Percentiles rank a stretch among this genome's conserved stretches.
These are phyloP conservation scores for Paralvinella palmiformis DNA, from an alignment of 1,140 invertebrate species.

Conservation along the genomic window DNA sequence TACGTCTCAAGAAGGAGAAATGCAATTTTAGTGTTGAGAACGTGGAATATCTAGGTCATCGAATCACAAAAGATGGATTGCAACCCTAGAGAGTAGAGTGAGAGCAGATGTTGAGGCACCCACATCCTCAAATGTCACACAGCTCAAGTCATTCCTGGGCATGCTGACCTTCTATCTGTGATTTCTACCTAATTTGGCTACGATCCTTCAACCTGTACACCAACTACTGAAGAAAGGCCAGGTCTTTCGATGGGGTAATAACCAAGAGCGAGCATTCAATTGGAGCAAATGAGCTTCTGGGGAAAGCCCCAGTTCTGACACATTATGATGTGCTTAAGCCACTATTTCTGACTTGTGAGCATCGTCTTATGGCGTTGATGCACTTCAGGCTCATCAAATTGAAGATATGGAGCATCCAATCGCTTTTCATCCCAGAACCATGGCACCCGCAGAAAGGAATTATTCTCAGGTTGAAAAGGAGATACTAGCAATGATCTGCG, in stretches of 20 bases:
- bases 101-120: constrained; percentile 10
- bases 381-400: constrained; percentile 48
- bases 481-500: constrained; percentile 50
- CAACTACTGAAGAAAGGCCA: constrained; percentile 4
- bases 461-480: constrained; percentile 56
- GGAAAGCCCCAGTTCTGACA: constrained; percentile 25
- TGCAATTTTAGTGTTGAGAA: neutral
- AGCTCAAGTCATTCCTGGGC: constrained; percentile 1
- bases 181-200: constrained; percentile 2
- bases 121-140: neutral
- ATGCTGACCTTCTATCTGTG: constrained; percentile 7
- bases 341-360: constrained; percentile 52
- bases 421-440: constrained; percentile 46
- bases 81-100: neutral
- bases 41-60: constrained; percentile 6
- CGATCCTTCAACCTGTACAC: neutral
- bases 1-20: constrained; percentile 10
- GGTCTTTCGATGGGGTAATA: neutral
- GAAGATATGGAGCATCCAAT: too few species aligned
- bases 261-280: constrained; percentile 1
- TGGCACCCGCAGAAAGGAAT: constrained; percentile 49
- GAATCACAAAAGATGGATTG: constrained; percentile 2
- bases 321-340: constrained; percentile 42
- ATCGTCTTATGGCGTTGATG: constrained; percentile 48
- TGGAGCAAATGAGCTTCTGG: neutral